Evolutionary conservation across 2,888 invertebrate species (phyloP).

Genomic region (Drosophila suboccidentalis): DNA sequence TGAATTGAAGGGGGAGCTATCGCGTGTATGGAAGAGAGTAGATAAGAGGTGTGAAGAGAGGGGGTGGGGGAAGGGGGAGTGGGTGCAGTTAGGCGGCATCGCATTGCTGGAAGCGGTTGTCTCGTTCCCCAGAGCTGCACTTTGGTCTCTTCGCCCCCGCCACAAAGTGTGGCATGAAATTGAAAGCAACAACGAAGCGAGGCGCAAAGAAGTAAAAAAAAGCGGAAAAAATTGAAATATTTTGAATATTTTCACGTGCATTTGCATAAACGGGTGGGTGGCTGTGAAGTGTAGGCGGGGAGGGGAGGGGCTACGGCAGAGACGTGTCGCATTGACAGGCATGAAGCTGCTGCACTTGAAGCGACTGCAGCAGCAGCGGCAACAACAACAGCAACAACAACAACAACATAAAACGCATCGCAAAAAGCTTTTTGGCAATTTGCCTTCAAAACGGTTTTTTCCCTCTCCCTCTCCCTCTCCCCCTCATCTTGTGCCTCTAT

Average conservation of each 20-base stretch:
- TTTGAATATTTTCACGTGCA: conserved; percentile 80
- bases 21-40: too few relatives aligned
- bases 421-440: conserved; percentile 79
- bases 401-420: conserved; percentile 32
- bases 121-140: conserved; percentile 19
- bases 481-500: neutral
- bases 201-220: conserved; percentile 26
- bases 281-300: neutral
- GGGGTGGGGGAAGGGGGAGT: neutral
- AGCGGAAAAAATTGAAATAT: conserved; percentile 69
- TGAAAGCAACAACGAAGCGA: conserved; percentile 65
- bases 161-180: conserved; percentile 63
- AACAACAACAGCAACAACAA: conserved; percentile 31
- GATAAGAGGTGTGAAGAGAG: neutral
- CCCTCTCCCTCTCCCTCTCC: neutral
- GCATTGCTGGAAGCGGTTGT: conserved; percentile 46
- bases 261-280: conserved; percentile 67
- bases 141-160: conserved; percentile 7
- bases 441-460: conserved; percentile 63
- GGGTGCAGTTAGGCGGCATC: conserved; percentile 17
- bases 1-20: conserved; percentile 33
- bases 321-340: conserved; percentile 66
- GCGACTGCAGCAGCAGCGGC: conserved; percentile 44
- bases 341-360: conserved; percentile 58
- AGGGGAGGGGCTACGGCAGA: neutral